Percentiles rank a stretch among this genome's conserved stretches.
phyloP scores from a whole-genome alignment of 2,113 vertebrate species.

The Corythoichthys haematopterus region DNA sequence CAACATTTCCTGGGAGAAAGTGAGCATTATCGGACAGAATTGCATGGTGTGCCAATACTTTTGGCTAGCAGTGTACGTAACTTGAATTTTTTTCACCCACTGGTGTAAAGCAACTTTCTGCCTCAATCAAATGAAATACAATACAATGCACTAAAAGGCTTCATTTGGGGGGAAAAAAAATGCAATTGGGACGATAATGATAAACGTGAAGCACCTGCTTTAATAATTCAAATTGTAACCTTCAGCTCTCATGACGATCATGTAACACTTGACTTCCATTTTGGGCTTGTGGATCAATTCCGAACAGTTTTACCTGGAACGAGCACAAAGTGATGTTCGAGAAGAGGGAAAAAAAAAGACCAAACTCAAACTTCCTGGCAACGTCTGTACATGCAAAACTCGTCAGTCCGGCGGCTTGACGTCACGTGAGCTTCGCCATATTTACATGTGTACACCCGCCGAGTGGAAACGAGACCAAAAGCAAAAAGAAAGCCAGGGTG shows the following conservation, averaged over 20 bases:
- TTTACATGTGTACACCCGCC: constrained; percentile 72
- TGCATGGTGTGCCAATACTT: too few relatives aligned
- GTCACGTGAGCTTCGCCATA: constrained; percentile 44
- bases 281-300: background rate
- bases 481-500: constrained; percentile 23
- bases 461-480: background rate
- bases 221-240: background rate
- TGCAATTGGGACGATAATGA: background rate
- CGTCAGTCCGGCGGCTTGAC: constrained; percentile 16
- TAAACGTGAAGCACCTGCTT: background rate
- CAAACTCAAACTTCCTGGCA: background rate
- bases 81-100: too few relatives aligned
- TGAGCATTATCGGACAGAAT: too few relatives aligned
- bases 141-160: too few relatives aligned
- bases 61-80: too few relatives aligned
- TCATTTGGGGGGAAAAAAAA: background rate
- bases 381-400: constrained; percentile 22
- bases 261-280: background rate
- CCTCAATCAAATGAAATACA: too few relatives aligned
- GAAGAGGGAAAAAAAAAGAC: background rate
- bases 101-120: too few relatives aligned
- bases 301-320: background rate
- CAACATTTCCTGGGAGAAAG: too few relatives aligned
- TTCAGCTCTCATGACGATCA: background rate
- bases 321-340: constrained; percentile 14